Percentiles rank a stretch among this genome's conserved stretches.
Evolutionary conservation across 2,888 invertebrate genomes (phyloP).

Genomic region (Charanyca ferruginea): DNA sequence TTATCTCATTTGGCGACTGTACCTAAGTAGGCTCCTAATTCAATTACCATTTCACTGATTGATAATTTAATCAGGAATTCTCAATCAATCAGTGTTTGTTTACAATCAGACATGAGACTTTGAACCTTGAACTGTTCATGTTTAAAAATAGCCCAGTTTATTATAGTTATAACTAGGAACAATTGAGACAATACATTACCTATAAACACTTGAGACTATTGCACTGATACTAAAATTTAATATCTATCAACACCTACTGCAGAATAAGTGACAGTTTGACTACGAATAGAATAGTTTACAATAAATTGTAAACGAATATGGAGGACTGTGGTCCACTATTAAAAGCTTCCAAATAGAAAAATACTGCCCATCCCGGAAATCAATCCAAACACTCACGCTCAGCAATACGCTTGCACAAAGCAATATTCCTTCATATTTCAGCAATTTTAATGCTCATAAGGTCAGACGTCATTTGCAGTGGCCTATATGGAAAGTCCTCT

Average conservation of each 20-base stretch:
- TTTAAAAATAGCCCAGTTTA: slow-evolving; percentile 45
- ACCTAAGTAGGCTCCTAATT: background rate
- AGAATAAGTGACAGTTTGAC: background rate
- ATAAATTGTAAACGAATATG: too few relatives aligned
- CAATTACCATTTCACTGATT: slow-evolving; percentile 8
- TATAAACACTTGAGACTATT: slow-evolving; percentile 11
- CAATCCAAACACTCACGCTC: background rate
- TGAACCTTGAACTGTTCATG: slow-evolving; percentile 19
- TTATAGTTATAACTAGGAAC: slow-evolving; percentile 26
- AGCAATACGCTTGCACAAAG: background rate
- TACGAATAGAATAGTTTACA: background rate
- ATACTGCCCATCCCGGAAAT: background rate
- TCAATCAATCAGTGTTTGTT: slow-evolving; percentile 33
- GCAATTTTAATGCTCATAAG: background rate
- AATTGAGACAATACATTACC: slow-evolving; percentile 43
- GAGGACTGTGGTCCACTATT: too few relatives aligned
- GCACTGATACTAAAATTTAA: slow-evolving; percentile 19
- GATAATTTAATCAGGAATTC: slow-evolving; percentile 11
- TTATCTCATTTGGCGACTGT: too few relatives aligned
- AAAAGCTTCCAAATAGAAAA: background rate
- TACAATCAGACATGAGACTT: slow-evolving; percentile 35
- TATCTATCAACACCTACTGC: background rate
- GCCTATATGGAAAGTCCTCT: too few relatives aligned
- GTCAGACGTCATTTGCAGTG: background rate
- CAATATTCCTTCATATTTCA: background rate